Percentiles rank a stretch among this genome's conserved stretches.
These are phyloP conservation scores for Vombatus ursinus DNA, from an alignment of 2,113 vertebrate species.

Conservation along the genomic window DNA sequence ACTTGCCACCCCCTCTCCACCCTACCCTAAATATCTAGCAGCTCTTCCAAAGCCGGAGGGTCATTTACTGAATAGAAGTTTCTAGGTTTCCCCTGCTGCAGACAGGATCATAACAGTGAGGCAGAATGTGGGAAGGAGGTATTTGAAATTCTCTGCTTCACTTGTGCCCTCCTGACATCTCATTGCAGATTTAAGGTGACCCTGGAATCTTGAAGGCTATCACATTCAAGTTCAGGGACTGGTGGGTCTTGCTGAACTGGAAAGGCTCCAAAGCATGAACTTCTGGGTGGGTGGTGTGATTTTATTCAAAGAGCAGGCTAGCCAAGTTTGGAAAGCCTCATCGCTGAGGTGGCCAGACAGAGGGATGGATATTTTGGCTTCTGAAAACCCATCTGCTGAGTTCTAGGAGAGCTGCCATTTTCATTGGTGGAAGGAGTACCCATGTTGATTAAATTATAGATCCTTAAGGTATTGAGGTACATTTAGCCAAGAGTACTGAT, in stretches of 20 bases:
- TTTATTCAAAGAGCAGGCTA: neutral
- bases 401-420: neutral
- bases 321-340: neutral
- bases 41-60: neutral
- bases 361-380: neutral
- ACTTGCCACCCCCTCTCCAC: neutral
- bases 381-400: neutral
- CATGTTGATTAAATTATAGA: neutral
- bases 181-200: neutral
- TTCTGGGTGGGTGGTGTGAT: neutral
- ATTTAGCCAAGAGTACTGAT: neutral
- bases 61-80: neutral
- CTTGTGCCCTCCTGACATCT: neutral
- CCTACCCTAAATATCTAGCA: too few relatives aligned
- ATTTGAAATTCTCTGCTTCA: neutral
- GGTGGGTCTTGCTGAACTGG: neutral
- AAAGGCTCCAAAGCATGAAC: neutral
- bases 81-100: neutral
- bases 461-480: neutral
- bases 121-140: neutral
- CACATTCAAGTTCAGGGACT: neutral
- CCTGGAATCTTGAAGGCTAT: neutral
- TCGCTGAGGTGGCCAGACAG: neutral
- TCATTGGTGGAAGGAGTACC: neutral
- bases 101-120: neutral